Evolutionary conservation across 2,113 vertebrate species (phyloP).

Genomic region (Lanius collurio): DNA sequence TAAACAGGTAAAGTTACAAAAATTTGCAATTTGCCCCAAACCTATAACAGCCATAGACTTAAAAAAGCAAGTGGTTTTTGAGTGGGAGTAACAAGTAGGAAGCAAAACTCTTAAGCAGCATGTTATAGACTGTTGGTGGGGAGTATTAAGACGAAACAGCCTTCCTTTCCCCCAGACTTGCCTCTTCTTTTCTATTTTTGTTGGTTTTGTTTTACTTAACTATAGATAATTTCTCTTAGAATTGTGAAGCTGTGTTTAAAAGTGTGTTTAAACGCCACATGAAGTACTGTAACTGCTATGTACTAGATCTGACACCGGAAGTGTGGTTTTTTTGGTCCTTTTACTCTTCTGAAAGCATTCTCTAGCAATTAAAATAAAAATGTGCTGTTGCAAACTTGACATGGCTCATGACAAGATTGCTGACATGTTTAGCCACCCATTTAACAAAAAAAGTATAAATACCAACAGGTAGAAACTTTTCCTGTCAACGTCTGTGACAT

Average conservation of each 20-base stretch:
- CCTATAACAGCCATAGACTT: neutral
- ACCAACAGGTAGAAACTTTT: neutral
- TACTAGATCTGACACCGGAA: neutral
- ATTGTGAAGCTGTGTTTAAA: neutral
- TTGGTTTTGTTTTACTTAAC: neutral
- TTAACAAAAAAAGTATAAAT: neutral
- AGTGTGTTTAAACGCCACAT: neutral
- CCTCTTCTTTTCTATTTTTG: neutral
- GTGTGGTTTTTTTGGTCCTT: neutral
- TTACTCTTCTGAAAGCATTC: neutral
- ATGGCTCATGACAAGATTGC: neutral
- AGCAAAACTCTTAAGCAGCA: neutral
- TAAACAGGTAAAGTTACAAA: neutral
- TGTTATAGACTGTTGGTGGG: neutral
- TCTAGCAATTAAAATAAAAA: neutral
- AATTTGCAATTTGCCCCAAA: neutral
- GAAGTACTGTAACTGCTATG: neutral
- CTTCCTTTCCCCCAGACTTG: neutral
- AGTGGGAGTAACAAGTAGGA: neutral
- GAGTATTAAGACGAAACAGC: neutral
- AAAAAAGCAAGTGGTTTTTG: neutral
- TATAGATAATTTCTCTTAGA: neutral
- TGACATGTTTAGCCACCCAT: neutral
- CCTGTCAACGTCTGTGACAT: fast-evolving
- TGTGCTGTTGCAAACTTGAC: neutral